Base-by-base conservation (phyloP, 2,113 vertebrate genomes). In the Dasypus novemcinctus region DNA sequence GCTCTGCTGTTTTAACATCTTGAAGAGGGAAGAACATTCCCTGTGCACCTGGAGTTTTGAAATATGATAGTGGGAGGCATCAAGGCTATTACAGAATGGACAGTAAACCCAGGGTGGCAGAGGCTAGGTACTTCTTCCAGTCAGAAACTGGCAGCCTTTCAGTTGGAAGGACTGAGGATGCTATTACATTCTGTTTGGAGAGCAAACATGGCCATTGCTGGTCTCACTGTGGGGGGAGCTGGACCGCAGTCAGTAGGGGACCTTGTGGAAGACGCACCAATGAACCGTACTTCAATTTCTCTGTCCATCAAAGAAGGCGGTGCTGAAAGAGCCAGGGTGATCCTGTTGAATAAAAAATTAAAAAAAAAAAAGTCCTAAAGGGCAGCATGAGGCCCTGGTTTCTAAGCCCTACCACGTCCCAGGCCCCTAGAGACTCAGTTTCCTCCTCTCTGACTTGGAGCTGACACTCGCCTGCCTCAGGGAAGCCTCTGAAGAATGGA, bases 401-500 rank as follows among this genome's bases (percentile, higher is more conserved):
- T 89, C 63, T 86, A 31, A 75, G 72, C 41, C 36, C 82, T 85
- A 33, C 46, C 72, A 10, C 8, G n/a, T 18, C 5, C 46, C 11
- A 74, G 17, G 52, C 63, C 91, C 25, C 5, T 0, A 0, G 46
- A 85, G 95, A 75, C 61, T n/a, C 52, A 3, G 43, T 86, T 71
- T 93, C 63, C 43, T 80, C 23, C 36, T 84, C n/a, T 80, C 84
- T 86, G 66, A 63, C 52, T 69, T 36, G 25, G 18, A 25, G 15
- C 74, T 6, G 14, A 64, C 12, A 13, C 0, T 38, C 17, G 3
- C 41, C 49, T 38, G 93, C 95, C 72, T 88, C n/a, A 10, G 89
- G 54, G 72, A 96, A 93, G 91, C 33, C 91, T 93, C 91, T 91
- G 89, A 96, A 94, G 94, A 85, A 27, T 1, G 7, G 33, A 90